A percentile compares a stretch with the other conserved stretches of the same genome.
Conservation (phyloP, 2,888 invertebrate species). For the Heliothis peltigera region DNA sequence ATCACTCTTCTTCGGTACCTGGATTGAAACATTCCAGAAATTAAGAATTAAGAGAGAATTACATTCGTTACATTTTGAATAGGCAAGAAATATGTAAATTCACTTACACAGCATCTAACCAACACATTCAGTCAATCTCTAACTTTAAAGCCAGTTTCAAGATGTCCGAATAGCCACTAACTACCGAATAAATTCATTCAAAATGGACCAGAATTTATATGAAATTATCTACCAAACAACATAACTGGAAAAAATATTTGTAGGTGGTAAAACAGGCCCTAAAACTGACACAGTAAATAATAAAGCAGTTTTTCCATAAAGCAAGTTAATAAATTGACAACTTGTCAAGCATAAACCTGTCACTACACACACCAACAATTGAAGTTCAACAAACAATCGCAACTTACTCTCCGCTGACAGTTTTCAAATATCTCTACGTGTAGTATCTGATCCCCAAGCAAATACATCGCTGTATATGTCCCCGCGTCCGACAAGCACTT, state of each 20-base stretch:
- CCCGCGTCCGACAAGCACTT: slow-evolving; percentile 75
- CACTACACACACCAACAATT: slow-evolving; percentile 44
- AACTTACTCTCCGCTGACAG: slow-evolving; percentile 51
- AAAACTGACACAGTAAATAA: not conserved
- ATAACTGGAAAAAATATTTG: too few species aligned
- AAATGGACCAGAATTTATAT: too few species aligned
- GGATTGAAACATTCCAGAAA: not conserved
- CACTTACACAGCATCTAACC: too few species aligned
- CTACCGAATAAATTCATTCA: too few species aligned
- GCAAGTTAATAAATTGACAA: slow-evolving; percentile 31
- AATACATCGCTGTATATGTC: slow-evolving; percentile 67
- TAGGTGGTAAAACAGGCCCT: too few species aligned
- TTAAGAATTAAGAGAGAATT: too few species aligned
- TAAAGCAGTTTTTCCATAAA: not conserved
- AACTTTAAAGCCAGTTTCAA: too few species aligned
- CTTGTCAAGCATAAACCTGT: slow-evolving; percentile 48
- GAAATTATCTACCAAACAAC: too few species aligned
- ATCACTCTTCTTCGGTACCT: not conserved
- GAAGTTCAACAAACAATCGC: slow-evolving; percentile 47
- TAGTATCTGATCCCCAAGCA: slow-evolving; percentile 61
- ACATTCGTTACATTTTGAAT: too few species aligned
- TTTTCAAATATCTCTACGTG: slow-evolving; percentile 45
- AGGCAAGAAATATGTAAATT: too few species aligned
- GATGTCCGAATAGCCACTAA: too few species aligned
- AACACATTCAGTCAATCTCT: too few species aligned